phyloP scores from a whole-genome alignment of 2,113 vertebrate species.

The Microcebus jonahi region DNA sequence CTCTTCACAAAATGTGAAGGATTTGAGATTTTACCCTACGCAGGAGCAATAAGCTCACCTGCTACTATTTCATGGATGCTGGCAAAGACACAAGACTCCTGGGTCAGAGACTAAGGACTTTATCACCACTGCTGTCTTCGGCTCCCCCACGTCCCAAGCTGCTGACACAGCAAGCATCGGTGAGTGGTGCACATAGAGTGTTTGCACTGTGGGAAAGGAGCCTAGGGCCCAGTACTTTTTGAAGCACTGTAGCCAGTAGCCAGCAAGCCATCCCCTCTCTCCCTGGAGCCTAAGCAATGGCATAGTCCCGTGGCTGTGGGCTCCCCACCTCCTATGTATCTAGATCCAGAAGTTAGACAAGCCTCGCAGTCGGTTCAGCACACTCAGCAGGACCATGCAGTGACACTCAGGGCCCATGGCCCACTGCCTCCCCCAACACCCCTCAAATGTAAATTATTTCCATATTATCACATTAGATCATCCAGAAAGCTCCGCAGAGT shows the following conservation, averaged over 20 bases:
- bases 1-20: background rate
- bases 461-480: background rate
- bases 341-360: background rate
- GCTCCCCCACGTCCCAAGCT: rapidly evolving
- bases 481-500: background rate
- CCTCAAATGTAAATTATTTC: background rate
- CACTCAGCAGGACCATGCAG: background rate
- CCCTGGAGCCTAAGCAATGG: rapidly evolving
- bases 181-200: background rate
- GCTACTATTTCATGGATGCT: background rate
- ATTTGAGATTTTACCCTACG: background rate
- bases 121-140: background rate
- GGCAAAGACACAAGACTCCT: background rate
- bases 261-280: background rate
- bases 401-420: background rate
- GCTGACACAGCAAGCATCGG: background rate
- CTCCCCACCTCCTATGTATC: background rate
- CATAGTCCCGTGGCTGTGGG: rapidly evolving
- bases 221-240: background rate
- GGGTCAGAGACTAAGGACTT: background rate
- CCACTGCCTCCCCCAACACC: background rate
- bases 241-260: background rate
- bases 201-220: background rate
- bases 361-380: no score
- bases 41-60: background rate